Evolutionary conservation across 2,797 vertebrate species (phyloP).

Genomic region (Sciaenops ocellatus): DNA sequence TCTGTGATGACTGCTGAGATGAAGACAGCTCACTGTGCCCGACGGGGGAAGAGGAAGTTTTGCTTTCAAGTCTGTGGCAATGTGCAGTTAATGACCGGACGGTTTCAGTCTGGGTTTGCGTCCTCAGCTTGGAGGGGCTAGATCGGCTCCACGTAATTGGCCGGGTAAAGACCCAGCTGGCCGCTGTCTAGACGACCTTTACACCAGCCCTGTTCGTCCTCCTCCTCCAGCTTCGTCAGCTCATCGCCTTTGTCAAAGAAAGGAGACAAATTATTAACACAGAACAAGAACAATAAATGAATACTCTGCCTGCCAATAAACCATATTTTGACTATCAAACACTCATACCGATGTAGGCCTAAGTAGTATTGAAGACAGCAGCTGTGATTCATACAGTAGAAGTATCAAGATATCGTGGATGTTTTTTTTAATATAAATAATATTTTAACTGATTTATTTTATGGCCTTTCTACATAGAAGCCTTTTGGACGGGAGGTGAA

Average conservation of each 20-base stretch:
- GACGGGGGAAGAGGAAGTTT: slow-evolving; percentile 69
- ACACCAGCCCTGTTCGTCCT: slow-evolving; percentile 98
- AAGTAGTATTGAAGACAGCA: no score
- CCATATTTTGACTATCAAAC: neutral
- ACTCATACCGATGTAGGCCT: no score
- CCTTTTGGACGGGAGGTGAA: no score
- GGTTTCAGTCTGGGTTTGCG: slow-evolving; percentile 86
- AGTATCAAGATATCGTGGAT: neutral
- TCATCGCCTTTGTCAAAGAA: slow-evolving; percentile 88
- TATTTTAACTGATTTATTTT: neutral
- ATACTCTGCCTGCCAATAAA: neutral
- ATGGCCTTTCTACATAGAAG: no score
- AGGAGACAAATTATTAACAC: slow-evolving; percentile 21
- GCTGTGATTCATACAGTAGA: no score
- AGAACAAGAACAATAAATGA: slow-evolving; percentile 1
- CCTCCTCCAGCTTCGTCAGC: slow-evolving; percentile 96
- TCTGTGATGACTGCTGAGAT: slow-evolving; percentile 58
- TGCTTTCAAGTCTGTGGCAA: slow-evolving; percentile 79
- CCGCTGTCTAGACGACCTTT: slow-evolving; percentile 95
- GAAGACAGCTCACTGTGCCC: slow-evolving; percentile 67
- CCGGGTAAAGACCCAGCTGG: slow-evolving; percentile 94
- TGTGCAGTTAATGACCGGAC: slow-evolving; percentile 85
- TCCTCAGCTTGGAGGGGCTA: slow-evolving; percentile 73
- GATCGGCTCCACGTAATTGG: slow-evolving; percentile 96
- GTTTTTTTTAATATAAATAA: neutral